phyloP scores from a whole-genome alignment of 2,888 invertebrate species.

The Seira musarum region DNA sequence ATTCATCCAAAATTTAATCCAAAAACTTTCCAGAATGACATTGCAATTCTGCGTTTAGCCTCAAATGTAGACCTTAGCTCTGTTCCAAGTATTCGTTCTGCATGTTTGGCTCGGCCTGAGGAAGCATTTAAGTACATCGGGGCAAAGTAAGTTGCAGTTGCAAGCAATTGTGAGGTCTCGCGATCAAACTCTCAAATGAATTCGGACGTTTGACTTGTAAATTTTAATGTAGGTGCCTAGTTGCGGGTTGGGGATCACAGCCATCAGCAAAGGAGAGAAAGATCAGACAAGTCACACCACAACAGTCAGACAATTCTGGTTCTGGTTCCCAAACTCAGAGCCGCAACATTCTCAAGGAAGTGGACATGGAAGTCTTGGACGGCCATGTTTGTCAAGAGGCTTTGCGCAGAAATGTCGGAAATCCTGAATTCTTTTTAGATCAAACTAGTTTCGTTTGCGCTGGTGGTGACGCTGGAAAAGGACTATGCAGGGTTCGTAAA shows the following conservation, averaged over 20 bases:
- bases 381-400: conserved; percentile 64
- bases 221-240: conserved; percentile 66
- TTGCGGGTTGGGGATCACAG: conserved; percentile 68
- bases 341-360: conserved; percentile 68
- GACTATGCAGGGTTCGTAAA: conserved; percentile 65
- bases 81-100: conserved; percentile 66
- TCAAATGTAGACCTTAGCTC: conserved; percentile 61
- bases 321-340: conserved; percentile 18
- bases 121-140: conserved; percentile 59
- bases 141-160: conserved; percentile 67
- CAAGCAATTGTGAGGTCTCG: too few relatives aligned
- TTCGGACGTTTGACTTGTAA: background rate
- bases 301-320: background rate
- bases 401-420: conserved; percentile 63
- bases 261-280: conserved; percentile 54
- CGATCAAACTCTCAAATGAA: background rate
- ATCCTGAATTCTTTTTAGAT: conserved; percentile 66
- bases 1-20: conserved; percentile 67
- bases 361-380: conserved; percentile 66
- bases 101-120: conserved; percentile 65
- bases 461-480: conserved; percentile 68
- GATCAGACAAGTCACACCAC: conserved; percentile 5
- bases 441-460: conserved; percentile 67
- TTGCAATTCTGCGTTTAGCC: conserved; percentile 64
- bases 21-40: conserved; percentile 68